These are phyloP conservation scores for Hypothenemus hampei DNA, from an alignment of 1,140 invertebrate genomes.

Conservation along the genomic window DNA sequence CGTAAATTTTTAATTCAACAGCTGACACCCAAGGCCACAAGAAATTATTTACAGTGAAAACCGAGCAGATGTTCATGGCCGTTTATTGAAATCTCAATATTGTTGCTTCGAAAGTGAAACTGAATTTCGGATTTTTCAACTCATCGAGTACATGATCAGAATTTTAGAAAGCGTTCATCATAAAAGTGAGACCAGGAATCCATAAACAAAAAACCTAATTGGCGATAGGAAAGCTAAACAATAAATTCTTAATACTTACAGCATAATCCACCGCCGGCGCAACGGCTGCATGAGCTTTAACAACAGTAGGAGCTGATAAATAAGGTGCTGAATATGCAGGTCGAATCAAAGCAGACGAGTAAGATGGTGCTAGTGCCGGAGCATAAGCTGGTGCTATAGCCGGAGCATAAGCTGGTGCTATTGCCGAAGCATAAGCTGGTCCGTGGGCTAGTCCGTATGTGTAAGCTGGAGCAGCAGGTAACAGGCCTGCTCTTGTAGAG, in stretches of 20 bases:
- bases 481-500: neutral
- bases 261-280: constrained; percentile 6
- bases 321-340: neutral
- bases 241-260: constrained; percentile 8
- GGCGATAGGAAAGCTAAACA: too few species aligned
- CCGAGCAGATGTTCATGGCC: too few species aligned
- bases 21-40: too few species aligned
- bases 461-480: neutral
- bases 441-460: neutral
- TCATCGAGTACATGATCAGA: too few species aligned
- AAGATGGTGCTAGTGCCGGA: neutral
- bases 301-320: neutral
- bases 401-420: neutral
- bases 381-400: neutral
- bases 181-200: too few species aligned
- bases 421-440: neutral
- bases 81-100: too few species aligned
- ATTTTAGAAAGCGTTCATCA: too few species aligned
- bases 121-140: too few species aligned
- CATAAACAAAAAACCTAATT: too few species aligned
- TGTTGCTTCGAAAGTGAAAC: too few species aligned
- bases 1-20: too few species aligned
- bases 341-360: neutral
- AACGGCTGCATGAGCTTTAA: neutral
- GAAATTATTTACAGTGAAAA: too few species aligned